Evolutionary conservation across 2,113 vertebrate species (phyloP).

Genomic region (Tamias sibiricus): DNA sequence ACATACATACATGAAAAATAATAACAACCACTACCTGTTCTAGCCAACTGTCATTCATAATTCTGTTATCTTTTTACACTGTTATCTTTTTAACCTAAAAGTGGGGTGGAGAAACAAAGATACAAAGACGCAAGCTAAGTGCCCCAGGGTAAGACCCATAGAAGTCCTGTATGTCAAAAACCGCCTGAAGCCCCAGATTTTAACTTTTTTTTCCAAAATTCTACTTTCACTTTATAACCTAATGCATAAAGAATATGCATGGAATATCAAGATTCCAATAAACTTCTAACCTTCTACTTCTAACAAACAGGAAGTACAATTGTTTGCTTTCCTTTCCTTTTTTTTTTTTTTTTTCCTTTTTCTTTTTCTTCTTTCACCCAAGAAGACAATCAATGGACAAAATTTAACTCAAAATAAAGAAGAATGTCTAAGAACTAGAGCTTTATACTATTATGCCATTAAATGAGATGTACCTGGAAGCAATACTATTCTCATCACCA

Average conservation of each 20-base stretch:
- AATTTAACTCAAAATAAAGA: conserved; percentile 43
- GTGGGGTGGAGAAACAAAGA: neutral
- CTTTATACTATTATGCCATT: neutral
- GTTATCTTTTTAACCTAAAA: neutral
- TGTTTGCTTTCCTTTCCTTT: neutral
- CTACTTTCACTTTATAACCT: conserved; percentile 11
- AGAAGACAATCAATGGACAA: neutral
- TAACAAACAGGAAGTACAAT: neutral
- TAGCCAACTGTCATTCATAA: neutral
- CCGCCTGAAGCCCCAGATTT: neutral
- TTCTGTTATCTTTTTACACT: neutral
- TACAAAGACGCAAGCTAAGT: neutral
- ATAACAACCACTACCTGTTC: neutral
- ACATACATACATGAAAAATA: neutral
- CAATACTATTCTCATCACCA: neutral
- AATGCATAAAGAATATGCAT: neutral
- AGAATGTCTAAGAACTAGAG: neutral
- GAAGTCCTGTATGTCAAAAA: neutral
- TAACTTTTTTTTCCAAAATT: conserved; percentile 12
- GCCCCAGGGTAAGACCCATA: neutral
- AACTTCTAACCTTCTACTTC: neutral
- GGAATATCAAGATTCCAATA: neutral
- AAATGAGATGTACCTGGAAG: neutral
- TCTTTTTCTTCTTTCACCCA: neutral
- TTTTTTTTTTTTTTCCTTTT: no score